Base-by-base conservation (phyloP, 2,113 vertebrate species). In the Zosterops hypoxanthus region DNA sequence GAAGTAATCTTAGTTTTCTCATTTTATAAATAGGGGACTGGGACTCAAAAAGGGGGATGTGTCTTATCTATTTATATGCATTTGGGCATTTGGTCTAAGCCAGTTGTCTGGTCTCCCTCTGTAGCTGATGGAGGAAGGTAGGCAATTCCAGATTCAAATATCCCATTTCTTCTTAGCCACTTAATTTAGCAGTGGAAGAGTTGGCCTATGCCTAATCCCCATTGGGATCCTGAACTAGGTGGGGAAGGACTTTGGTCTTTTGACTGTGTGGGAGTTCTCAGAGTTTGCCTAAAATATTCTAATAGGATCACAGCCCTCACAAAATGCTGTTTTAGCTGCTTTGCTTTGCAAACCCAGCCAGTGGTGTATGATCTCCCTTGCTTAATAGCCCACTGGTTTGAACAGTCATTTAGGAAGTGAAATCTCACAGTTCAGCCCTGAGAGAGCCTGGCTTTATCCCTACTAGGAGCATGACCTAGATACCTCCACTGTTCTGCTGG, bases 351-450 rank as follows among this genome's bases (percentile, higher is more conserved):
- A 95, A 88, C 64, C 39, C 76, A 93, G 52, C 19, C 71, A 88
- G 64, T 86, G 64, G 56, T 59, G 53, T 86, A 59, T 93, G 70
- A 94, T 83, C 71, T 93, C 56, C 47, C 15, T 36, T 78, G 47
- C 82, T 83, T 86, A 83, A 94, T 83, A 93, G 68, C 88, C 76
- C 55, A 73, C 86, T 93, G 82, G 64, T 93, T 81, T 81, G 82
- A 95, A 77, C 63, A 93, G 92, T 95, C 94, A 95, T 94, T 95
- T 95, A 63, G 88, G 92, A 86, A 94, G 64, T 86, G 95, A 97
- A 86, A 93, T 63, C 92, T 94, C 72, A 64, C 24, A 47, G 76
- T 81, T 93, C 79, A 90, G 88, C 34, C 71, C 64, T 83, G 76
- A 94, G 86, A 94, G 19, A 86, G 88, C 56, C 76, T 88, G 59